Evolutionary conservation across 2,888 invertebrate genomes (phyloP), one percentile per base, ranked within the genome.

Genomic region (Salpingus planirostris): DNA sequence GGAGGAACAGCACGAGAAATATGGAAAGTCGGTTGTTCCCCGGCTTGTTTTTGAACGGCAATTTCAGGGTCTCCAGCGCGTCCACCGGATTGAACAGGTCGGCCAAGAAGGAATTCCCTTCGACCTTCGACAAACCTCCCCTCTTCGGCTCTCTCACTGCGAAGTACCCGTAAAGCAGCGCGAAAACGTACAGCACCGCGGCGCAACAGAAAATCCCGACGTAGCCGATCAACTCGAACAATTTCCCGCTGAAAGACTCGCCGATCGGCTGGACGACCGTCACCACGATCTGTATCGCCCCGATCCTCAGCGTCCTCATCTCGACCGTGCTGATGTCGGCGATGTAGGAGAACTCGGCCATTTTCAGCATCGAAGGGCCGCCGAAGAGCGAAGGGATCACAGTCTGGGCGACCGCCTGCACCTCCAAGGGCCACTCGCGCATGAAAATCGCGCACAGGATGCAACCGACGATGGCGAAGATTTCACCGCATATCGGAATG

Each of bases 251-350:
- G 10, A 62, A 46, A 5, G 52, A 44, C 30, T 57, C 57, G 3
- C 49, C 50, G 2, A 54, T 38, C 1, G 60, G 57, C 2, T 44
- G 38, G 22, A 48, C 50, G 18, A 55, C 38, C 22, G 55, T 59
- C 3, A 61, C 42, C 3, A 59, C 51, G 14, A 62, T 60, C 41
- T 64, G 62, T 8, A 76, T 67, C n/a, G 76, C 51, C 8, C 77
- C 78, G 25, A 78, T 66, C 47, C 78, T 64, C 27, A 78, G 66
- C 1, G 78, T 78, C 13, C 78, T 65, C 42, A 71, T 67, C 45
- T 76, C 73, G 12, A 70, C 33, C 1, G 72, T 65, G 22, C 76
- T 64, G 2, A 63, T 56, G 43, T 65, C 64, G 2, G 64, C 63
- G 12, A 65, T 57, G 36, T 65, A 65, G 2, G 64, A 52, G 36